Conservation (phyloP, 2,113 vertebrate genomes). For the Pipa parva region DNA sequence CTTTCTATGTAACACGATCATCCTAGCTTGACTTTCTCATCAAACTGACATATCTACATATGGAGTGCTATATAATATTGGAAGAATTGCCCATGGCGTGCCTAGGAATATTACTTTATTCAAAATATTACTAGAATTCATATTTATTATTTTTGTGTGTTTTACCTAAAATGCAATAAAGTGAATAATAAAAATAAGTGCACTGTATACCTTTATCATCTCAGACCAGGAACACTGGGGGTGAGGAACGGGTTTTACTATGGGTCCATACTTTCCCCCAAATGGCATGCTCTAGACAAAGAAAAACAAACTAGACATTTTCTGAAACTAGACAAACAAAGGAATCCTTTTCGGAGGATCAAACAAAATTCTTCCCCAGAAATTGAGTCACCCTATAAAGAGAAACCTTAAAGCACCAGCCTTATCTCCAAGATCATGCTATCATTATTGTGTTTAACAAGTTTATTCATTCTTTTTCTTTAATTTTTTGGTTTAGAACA, state of each 20-base stretch:
- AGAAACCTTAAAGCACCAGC: constrained; percentile 30
- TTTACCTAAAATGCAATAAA: constrained; percentile 37
- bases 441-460: too few relatives aligned
- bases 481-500: too few relatives aligned
- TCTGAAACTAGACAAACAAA: constrained; percentile 42
- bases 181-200: constrained; percentile 39
- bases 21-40: too few relatives aligned
- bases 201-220: constrained; percentile 44
- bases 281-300: constrained; percentile 44
- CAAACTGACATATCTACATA: too few relatives aligned
- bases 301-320: constrained; percentile 44
- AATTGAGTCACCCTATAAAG: constrained; percentile 15
- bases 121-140: neutral
- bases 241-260: constrained; percentile 42
- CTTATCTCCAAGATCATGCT: constrained; percentile 8
- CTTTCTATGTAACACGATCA: too few relatives aligned
- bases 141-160: constrained; percentile 7
- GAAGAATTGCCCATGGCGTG: neutral
- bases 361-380: constrained; percentile 25
- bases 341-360: constrained; percentile 36
- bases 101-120: too few relatives aligned
- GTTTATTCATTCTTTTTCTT: too few relatives aligned
- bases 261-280: constrained; percentile 43
- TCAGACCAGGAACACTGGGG: constrained; percentile 44
- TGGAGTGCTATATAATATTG: too few relatives aligned